phyloP scores from a whole-genome alignment of 2,888 invertebrate species.

The Calameuta pallipes region DNA sequence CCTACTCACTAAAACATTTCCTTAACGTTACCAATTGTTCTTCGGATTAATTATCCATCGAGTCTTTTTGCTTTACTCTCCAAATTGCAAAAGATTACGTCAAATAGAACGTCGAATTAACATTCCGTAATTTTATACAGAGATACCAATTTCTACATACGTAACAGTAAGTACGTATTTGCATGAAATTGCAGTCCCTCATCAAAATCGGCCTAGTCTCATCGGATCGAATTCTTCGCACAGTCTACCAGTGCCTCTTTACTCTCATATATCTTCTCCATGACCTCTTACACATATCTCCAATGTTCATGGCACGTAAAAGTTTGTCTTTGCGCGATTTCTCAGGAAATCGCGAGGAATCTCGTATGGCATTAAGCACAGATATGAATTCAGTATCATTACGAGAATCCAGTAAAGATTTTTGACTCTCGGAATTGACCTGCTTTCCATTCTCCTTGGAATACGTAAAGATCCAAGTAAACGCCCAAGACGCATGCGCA shows the following conservation, averaged over 20 bases:
- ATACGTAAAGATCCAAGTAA: background rate
- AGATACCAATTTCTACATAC: background rate
- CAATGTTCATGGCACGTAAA: conserved; percentile 44
- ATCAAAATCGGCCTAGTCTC: background rate
- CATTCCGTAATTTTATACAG: background rate
- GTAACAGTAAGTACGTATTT: background rate
- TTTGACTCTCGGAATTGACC: background rate
- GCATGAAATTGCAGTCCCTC: background rate
- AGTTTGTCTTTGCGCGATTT: conserved; percentile 20
- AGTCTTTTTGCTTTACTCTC: conserved; percentile 28
- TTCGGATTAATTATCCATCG: conserved; percentile 17
- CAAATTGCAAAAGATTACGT: conserved; percentile 29
- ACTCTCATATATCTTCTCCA: too few species aligned
- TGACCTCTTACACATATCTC: background rate
- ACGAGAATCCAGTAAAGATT: background rate
- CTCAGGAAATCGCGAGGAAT: background rate
- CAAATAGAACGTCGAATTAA: background rate
- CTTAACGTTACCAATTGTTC: conserved; percentile 24
- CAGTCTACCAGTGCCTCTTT: too few species aligned
- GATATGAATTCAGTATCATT: background rate
- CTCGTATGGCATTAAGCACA: background rate
- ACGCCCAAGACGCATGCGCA: background rate
- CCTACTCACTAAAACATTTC: conserved; percentile 10
- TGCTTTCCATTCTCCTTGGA: background rate
- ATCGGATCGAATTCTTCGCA: background rate